Conservation (phyloP, 2,888 invertebrate genomes). For the Erannis defoliaria region DNA sequence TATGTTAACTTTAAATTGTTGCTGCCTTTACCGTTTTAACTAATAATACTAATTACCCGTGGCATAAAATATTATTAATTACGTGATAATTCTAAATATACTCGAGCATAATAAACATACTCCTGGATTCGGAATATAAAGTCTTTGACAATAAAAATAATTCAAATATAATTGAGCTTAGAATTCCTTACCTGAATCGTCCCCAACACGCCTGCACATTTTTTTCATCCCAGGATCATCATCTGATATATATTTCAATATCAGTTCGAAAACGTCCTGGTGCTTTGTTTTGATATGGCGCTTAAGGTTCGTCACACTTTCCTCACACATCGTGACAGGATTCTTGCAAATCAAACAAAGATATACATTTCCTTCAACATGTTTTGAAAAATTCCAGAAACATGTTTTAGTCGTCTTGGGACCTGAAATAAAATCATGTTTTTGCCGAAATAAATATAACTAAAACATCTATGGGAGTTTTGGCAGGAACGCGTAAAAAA, state of each 20-base stretch:
- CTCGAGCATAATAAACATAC: too few relatives aligned
- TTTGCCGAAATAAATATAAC: neutral
- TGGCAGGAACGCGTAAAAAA: too few relatives aligned
- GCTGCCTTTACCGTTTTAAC: too few relatives aligned
- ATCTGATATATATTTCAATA: conserved; percentile 10
- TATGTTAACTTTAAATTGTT: too few relatives aligned
- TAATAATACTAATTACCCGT: too few relatives aligned
- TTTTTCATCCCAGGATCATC: neutral
- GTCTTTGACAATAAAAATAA: neutral
- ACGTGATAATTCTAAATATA: too few relatives aligned
- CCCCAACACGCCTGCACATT: too few relatives aligned
- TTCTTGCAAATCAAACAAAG: conserved; percentile 8
- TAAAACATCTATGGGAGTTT: too few relatives aligned
- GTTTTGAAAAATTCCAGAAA: conserved; percentile 27
- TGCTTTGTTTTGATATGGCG: conserved; percentile 18
- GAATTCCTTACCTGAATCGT: conserved; percentile 1
- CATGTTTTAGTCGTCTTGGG: conserved; percentile 6
- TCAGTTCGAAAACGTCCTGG: conserved; percentile 2
- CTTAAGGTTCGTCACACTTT: conserved; percentile 13
- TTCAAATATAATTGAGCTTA: neutral
- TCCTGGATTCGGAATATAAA: too few relatives aligned
- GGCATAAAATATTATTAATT: too few relatives aligned
- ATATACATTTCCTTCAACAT: neutral
- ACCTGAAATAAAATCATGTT: conserved; percentile 11
- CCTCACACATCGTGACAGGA: neutral